Percentiles rank a stretch among this genome's conserved stretches.
Conservation (phyloP, 1,140 invertebrate species). For the Doryteuthis pealeii region DNA sequence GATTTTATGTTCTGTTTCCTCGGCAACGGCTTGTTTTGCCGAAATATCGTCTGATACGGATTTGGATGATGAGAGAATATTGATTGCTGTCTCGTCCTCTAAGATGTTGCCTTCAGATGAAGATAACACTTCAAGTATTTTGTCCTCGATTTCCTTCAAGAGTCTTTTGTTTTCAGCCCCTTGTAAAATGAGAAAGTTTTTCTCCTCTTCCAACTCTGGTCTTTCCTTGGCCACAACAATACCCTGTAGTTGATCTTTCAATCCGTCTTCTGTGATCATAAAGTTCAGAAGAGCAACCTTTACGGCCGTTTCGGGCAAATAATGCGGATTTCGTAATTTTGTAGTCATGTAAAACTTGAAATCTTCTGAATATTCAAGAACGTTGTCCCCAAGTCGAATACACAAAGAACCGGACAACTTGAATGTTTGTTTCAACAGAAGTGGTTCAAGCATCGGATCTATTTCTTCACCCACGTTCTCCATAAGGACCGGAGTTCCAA, state of each 20-base stretch:
- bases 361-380: constrained; percentile 38
- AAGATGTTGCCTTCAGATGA: constrained; percentile 58
- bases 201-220: constrained; percentile 52
- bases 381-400: constrained; percentile 38
- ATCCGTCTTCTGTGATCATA: constrained; percentile 51
- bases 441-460: constrained; percentile 41
- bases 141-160: constrained; percentile 88
- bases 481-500: constrained; percentile 43
- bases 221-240: constrained; percentile 52
- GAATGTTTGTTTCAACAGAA: constrained; percentile 42
- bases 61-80: constrained; percentile 47
- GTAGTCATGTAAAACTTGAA: constrained; percentile 55
- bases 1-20: constrained; percentile 37
- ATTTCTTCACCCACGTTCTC: constrained; percentile 48
- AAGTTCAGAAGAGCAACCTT: constrained; percentile 48
- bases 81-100: constrained; percentile 50
- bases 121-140: constrained; percentile 82
- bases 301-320: constrained; percentile 52
- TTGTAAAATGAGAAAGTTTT: constrained; percentile 48
- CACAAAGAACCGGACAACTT: constrained; percentile 41
- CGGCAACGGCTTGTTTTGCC: constrained; percentile 41
- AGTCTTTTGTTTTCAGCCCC: constrained; percentile 59
- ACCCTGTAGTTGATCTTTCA: constrained; percentile 52
- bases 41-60: constrained; percentile 45
- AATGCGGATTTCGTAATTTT: constrained; percentile 52